Conservation (phyloP, 2,888 invertebrate genomes). For the Monoplex corrugatus region DNA sequence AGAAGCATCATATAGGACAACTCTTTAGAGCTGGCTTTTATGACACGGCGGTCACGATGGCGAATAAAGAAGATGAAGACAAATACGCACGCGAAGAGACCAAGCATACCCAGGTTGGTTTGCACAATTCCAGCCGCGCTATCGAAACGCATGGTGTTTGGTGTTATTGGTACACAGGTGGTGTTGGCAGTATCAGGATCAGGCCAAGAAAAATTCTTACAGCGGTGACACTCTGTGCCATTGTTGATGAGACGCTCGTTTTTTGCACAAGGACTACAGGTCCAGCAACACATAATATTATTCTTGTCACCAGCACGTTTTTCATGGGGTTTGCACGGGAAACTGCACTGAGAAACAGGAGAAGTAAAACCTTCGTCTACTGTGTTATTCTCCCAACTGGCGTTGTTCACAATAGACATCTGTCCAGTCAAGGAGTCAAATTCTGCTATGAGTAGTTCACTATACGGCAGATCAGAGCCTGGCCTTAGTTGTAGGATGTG, state of each 20-base stretch:
- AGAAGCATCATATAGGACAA: conserved; percentile 71
- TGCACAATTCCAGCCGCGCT: conserved; percentile 52
- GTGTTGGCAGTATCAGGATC: conserved; percentile 52
- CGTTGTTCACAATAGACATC: not conserved
- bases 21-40: conserved; percentile 73
- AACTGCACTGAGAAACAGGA: conserved; percentile 44
- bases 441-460: not conserved
- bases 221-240: conserved; percentile 57
- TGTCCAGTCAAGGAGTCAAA: not conserved
- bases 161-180: conserved; percentile 51
- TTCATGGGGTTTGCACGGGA: conserved; percentile 31
- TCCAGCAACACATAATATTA: conserved; percentile 65
- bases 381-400: not conserved
- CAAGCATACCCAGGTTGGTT: conserved; percentile 39
- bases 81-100: conserved; percentile 27
- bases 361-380: conserved; percentile 46
- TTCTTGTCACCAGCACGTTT: no score
- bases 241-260: conserved; percentile 60
- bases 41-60: conserved; percentile 62
- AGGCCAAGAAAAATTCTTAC: conserved; percentile 62
- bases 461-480: not conserved
- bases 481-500: conserved; percentile 47
- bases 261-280: conserved; percentile 58
- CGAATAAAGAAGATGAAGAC: conserved; percentile 49
- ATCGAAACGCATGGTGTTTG: conserved; percentile 30